A percentile compares a stretch with the other conserved stretches of the same genome.
phyloP scores from a whole-genome alignment of 2,797 vertebrate genomes.

The Danio albolineatus region DNA sequence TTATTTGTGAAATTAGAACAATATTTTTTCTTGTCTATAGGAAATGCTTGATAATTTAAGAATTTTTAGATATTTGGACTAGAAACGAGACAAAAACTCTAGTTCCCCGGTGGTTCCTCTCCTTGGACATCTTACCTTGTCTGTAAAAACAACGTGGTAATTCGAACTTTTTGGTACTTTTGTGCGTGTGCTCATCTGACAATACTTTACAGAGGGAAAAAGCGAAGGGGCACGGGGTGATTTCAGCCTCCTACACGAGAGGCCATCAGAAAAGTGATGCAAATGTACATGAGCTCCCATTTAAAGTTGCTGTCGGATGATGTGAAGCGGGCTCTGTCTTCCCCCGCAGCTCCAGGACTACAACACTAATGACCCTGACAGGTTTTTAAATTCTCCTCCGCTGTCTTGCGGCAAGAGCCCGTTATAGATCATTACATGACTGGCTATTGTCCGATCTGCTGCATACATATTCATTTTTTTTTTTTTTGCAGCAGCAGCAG shows the following conservation, averaged over 20 bases:
- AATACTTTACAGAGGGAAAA: background rate
- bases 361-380: constrained; percentile 29
- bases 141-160: background rate
- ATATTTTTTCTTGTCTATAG: no score
- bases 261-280: constrained; percentile 36
- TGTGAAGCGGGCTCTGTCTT: constrained; percentile 29
- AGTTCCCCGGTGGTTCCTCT: no score
- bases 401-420: constrained; percentile 21
- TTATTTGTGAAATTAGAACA: no score
- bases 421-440: constrained; percentile 34
- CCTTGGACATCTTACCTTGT: background rate
- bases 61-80: no score
- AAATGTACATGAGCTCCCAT: constrained; percentile 19
- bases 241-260: constrained; percentile 54
- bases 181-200: background rate
- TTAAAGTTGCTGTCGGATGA: constrained; percentile 7
- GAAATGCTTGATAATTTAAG: no score
- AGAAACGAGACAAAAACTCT: no score
- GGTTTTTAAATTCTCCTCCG: constrained; percentile 24
- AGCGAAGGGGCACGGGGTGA: constrained; percentile 52
- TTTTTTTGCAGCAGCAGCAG: no score
- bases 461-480: constrained; percentile 26
- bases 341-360: constrained; percentile 27
- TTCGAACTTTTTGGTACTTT: background rate
- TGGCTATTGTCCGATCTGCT: constrained; percentile 29